Conservation (phyloP, 2,888 invertebrate genomes). For the Andrena trimmerana region DNA sequence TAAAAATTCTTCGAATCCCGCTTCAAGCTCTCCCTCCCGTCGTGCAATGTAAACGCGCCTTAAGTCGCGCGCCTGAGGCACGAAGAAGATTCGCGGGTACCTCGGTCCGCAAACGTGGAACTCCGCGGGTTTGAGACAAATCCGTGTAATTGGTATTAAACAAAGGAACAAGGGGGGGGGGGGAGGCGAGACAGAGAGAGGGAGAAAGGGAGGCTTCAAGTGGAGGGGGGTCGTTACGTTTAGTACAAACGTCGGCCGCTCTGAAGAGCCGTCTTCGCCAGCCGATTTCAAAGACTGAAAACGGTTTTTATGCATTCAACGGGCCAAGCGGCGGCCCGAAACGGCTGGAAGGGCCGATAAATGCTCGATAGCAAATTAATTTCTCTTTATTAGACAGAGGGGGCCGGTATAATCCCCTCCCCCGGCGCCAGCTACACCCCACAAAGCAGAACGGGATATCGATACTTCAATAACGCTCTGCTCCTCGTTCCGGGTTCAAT, state of each 20-base stretch:
- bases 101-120: constrained; percentile 31
- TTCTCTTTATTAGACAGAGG: constrained; percentile 47
- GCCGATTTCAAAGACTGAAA: constrained; percentile 34
- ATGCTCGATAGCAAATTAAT: constrained; percentile 38
- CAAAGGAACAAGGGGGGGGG: constrained; percentile 47
- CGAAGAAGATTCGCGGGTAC: background rate
- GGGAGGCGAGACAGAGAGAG: background rate
- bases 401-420: background rate
- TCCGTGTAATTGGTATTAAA: constrained; percentile 69
- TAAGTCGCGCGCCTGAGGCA: constrained; percentile 18
- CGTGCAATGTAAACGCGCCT: too few species aligned
- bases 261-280: constrained; percentile 27
- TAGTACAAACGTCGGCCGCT: constrained; percentile 43
- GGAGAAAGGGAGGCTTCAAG: background rate
- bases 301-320: constrained; percentile 27
- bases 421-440: background rate
- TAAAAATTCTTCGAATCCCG: too few species aligned
- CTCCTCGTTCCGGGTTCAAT: constrained; percentile 35
- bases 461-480: constrained; percentile 40
- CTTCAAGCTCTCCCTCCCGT: too few species aligned
- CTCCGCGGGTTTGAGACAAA: constrained; percentile 58
- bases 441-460: constrained; percentile 26
- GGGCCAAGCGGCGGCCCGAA: background rate
- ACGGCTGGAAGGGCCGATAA: background rate
- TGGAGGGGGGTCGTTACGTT: constrained; percentile 48